Evolutionary conservation across 2,113 vertebrate species (phyloP).

Genomic region (Phaetusa simplex): DNA sequence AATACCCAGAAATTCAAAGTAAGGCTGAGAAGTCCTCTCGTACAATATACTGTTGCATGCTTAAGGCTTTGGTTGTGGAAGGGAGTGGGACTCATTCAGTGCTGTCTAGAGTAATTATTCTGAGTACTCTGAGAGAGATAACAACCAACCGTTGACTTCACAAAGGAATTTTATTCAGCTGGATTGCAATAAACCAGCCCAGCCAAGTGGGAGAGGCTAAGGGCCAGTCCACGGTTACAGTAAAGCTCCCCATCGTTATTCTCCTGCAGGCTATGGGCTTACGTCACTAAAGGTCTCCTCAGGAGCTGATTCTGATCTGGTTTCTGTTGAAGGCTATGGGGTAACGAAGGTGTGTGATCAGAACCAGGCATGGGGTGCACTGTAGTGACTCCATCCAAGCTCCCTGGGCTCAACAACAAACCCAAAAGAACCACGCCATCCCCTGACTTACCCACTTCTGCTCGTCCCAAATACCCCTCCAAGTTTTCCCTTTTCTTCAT

Average conservation of each 20-base stretch:
- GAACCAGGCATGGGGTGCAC: neutral
- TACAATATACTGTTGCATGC: neutral
- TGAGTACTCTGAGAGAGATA: neutral
- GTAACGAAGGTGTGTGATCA: neutral
- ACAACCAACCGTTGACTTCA: neutral
- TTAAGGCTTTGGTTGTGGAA: neutral
- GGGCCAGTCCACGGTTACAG: neutral
- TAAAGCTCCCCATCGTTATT: neutral
- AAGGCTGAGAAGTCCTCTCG: neutral
- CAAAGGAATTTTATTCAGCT: slow-evolving; percentile 33
- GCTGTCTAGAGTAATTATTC: slow-evolving; percentile 1
- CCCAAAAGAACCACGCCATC: neutral
- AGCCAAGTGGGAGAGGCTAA: slow-evolving; percentile 20
- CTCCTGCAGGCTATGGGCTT: slow-evolving; percentile 2
- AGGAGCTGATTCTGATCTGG: slow-evolving; percentile 43
- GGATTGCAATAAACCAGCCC: slow-evolving; percentile 6
- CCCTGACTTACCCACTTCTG: neutral
- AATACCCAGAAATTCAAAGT: slow-evolving; percentile 75
- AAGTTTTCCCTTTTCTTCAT: neutral
- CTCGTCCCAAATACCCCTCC: neutral
- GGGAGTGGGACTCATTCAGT: slow-evolving; percentile 8
- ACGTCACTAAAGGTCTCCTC: slow-evolving; percentile 11
- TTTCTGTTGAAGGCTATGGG: neutral
- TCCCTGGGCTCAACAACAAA: neutral
- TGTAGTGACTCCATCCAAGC: neutral